Base-by-base conservation (phyloP, 2,113 vertebrate species). In the Circaetus cinerascens region DNA sequence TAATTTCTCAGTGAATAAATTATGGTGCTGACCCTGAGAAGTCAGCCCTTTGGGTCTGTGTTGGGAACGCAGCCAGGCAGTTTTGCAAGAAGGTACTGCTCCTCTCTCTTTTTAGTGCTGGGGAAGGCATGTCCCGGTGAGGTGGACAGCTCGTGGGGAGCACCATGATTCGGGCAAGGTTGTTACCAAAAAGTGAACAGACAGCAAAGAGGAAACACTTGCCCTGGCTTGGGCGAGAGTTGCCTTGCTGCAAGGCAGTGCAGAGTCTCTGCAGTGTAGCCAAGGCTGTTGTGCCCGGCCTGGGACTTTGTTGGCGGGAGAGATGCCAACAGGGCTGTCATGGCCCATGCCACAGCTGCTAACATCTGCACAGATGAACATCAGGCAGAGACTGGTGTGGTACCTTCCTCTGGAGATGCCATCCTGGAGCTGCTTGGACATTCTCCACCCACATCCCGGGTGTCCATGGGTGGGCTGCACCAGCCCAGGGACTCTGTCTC, bases 121-220 rank as follows among this genome's bases (percentile, higher is more conserved):
- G 40, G 57, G 34, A 78, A 64, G 81, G 46, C 57, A 46, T 0
- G 0, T 74, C 20, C 64, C 1, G 10, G 67, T 4, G 25, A 48
- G 59, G 41, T 6, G 10, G 80, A 68, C 22, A 62, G 57, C 45
- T 56, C 1, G 0, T 21, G 51, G 53, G 45, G 55, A 66, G 29
- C 16, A 26, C 48, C 0, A 2, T 57, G 17, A 29, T 18, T 12
- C 0, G 2, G 51, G 38, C 0, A 30, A 63, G 18, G 17, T 9
- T 40, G 62, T 45, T 40, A 29, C 32, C 10, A 11, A 41, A 26
- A 46, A n/a, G 17, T 22, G 68, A 91, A 30, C 63, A 64, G 62
- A 8, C 1, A 2, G 51, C 66, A 40, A 32, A 40, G 55, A 38
- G 68, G 30, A 55, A 75, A 19, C 10, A 0, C 26, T 76, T 26